A percentile compares a stretch with the other conserved stretches of the same genome.
phyloP scores from a whole-genome alignment of 2,888 invertebrate genomes.

The Acheta domesticus region DNA sequence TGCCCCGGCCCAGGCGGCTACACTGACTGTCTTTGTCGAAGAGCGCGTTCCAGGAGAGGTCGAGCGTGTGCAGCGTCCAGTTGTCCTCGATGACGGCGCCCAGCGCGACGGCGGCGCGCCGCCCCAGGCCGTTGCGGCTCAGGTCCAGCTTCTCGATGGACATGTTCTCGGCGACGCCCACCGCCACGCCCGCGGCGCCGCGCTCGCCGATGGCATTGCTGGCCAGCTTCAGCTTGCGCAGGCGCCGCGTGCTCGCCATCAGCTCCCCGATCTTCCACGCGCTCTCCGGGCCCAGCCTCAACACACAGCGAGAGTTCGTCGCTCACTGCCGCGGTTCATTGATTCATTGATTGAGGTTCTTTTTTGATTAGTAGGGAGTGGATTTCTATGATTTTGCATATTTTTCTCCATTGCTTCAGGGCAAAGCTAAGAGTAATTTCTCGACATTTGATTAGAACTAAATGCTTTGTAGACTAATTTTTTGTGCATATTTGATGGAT shows the following conservation, averaged over 20 bases:
- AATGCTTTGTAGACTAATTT: too few species aligned
- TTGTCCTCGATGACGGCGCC: background rate
- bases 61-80: background rate
- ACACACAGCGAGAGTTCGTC: too few species aligned
- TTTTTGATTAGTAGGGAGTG: too few species aligned
- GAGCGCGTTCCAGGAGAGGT: background rate
- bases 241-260: background rate
- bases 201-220: constrained; percentile 26
- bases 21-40: background rate
- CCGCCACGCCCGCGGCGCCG: constrained; percentile 18
- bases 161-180: constrained; percentile 11
- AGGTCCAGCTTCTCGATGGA: constrained; percentile 25
- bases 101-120: background rate
- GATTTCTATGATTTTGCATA: too few species aligned
- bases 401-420: too few species aligned
- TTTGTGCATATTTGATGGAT: too few species aligned
- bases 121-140: constrained; percentile 24
- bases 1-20: too few species aligned
- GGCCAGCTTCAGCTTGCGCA: constrained; percentile 21
- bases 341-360: too few species aligned
- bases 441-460: too few species aligned
- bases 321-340: too few species aligned
- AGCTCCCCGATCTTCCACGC: constrained; percentile 22
- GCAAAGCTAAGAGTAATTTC: too few species aligned
- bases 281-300: background rate